Conservation (phyloP, 2,888 invertebrate genomes). For the Cephonodes hylas region DNA sequence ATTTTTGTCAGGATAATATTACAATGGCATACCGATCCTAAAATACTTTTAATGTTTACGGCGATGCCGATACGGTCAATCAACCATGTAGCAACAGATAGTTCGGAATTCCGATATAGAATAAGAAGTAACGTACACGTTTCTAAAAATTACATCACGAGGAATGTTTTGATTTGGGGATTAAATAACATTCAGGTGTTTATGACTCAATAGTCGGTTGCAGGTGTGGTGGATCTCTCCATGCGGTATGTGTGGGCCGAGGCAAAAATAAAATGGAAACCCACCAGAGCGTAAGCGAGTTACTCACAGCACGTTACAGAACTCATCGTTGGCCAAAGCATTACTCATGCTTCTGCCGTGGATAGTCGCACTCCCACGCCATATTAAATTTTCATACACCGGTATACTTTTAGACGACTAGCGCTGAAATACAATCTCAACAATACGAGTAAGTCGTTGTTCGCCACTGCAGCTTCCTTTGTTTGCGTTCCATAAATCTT, state of each 20-base stretch:
- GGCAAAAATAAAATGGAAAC: conserved; percentile 72
- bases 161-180: conserved; percentile 49
- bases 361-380: conserved; percentile 67
- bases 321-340: conserved; percentile 46
- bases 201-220: conserved; percentile 56
- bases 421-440: conserved; percentile 41
- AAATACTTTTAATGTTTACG: not conserved
- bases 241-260: conserved; percentile 63
- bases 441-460: conserved; percentile 9
- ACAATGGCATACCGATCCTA: not conserved
- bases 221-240: conserved; percentile 71
- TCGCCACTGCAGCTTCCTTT: not conserved
- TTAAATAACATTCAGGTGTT: conserved; percentile 75
- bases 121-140: conserved; percentile 21
- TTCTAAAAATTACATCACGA: conserved; percentile 26
- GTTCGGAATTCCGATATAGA: conserved; percentile 10
- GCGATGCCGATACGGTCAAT: not conserved
- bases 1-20: not conserved
- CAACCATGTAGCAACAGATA: not conserved
- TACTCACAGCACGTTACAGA: conserved; percentile 66
- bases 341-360: conserved; percentile 72
- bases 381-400: conserved; percentile 73
- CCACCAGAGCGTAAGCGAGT: conserved; percentile 47
- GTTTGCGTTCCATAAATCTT: not conserved
- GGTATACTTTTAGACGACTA: conserved; percentile 56